phyloP scores from a whole-genome alignment of 2,797 vertebrate species.

The Cichlasoma orientale region DNA sequence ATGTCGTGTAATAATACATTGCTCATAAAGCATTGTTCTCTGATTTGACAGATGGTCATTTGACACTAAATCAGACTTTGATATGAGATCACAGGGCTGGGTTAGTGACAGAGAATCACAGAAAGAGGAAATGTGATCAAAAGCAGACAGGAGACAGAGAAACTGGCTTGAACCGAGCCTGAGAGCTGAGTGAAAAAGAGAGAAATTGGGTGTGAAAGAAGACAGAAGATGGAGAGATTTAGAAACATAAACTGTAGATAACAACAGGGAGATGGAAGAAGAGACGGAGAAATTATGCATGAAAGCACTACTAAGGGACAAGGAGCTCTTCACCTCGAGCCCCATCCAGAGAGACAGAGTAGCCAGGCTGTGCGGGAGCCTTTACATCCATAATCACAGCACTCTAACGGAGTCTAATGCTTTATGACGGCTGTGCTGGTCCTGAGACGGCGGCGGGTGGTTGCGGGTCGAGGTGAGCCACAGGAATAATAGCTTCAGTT shows the following conservation, averaged over 20 bases:
- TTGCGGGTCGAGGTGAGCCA: slow-evolving; percentile 54
- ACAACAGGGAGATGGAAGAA: slow-evolving; percentile 4
- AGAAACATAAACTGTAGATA: slow-evolving; percentile 39
- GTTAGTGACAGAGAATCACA: slow-evolving; percentile 1
- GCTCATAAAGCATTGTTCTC: slow-evolving; percentile 25
- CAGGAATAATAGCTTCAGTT: slow-evolving; percentile 72
- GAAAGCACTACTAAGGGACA: slow-evolving; percentile 40
- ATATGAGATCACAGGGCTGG: background rate
- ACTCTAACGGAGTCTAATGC: slow-evolving; percentile 56
- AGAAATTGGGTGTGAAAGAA: slow-evolving; percentile 23
- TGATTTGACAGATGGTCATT: slow-evolving; percentile 34
- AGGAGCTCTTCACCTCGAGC: slow-evolving; percentile 49
- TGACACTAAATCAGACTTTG: slow-evolving; percentile 29
- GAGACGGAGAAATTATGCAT: slow-evolving; percentile 49
- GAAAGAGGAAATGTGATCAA: background rate
- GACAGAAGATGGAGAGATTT: slow-evolving; percentile 17
- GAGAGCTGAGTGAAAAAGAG: slow-evolving; percentile 4
- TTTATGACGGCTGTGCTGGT: slow-evolving; percentile 58
- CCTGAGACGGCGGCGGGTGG: slow-evolving; percentile 40
- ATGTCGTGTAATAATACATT: slow-evolving; percentile 20
- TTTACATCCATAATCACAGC: slow-evolving; percentile 64
- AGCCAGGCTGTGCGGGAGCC: slow-evolving; percentile 27
- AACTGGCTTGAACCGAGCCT: slow-evolving; percentile 13
- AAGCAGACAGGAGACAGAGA: slow-evolving; percentile 7
- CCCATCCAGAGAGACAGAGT: slow-evolving; percentile 31